A percentile compares a stretch with the other conserved stretches of the same genome.
Conservation (phyloP, 2,888 invertebrate species). For the Iphiclides podalirius region DNA sequence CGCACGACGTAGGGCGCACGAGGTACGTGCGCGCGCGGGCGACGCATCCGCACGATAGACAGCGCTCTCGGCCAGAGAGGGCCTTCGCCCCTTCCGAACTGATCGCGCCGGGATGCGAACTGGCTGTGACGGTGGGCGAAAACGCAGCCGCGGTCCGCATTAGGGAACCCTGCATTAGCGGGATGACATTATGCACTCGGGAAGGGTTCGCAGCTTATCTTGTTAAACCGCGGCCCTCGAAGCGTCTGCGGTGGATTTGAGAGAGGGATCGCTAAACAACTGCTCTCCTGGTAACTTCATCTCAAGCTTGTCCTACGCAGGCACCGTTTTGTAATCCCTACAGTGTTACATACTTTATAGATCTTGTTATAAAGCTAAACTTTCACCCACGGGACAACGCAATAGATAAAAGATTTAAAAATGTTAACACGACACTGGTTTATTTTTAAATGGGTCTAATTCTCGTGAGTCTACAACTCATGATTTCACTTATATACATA, state of each 20-base stretch:
- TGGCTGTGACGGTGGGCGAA: no score
- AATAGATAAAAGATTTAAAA: no score
- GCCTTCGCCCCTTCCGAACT: slow-evolving; percentile 76
- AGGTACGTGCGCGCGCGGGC: slow-evolving; percentile 66
- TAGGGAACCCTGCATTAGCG: slow-evolving; percentile 63
- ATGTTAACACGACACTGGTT: no score
- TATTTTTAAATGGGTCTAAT: no score
- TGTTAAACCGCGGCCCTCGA: slow-evolving; percentile 57
- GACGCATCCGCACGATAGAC: slow-evolving; percentile 71
- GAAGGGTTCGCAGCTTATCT: slow-evolving; percentile 72
- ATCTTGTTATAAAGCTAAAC: no score
- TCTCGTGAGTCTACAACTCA: no score
- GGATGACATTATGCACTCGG: slow-evolving; percentile 77
- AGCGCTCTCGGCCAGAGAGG: slow-evolving; percentile 61
- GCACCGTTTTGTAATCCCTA: no score
- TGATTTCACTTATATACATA: slow-evolving; percentile 43
- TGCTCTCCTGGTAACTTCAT: no score
- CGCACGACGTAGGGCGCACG: slow-evolving; percentile 49
- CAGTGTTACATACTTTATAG: no score
- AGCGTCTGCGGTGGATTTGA: slow-evolving; percentile 52
- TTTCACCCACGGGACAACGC: no score
- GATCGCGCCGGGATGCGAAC: slow-evolving; percentile 69
- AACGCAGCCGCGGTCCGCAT: slow-evolving; percentile 67
- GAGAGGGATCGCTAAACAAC: slow-evolving; percentile 48
- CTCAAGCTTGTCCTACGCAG: no score